A percentile compares a stretch with the other conserved stretches of the same genome.
Conservation (phyloP, 2,888 invertebrate species). For the Laothoe populi region DNA sequence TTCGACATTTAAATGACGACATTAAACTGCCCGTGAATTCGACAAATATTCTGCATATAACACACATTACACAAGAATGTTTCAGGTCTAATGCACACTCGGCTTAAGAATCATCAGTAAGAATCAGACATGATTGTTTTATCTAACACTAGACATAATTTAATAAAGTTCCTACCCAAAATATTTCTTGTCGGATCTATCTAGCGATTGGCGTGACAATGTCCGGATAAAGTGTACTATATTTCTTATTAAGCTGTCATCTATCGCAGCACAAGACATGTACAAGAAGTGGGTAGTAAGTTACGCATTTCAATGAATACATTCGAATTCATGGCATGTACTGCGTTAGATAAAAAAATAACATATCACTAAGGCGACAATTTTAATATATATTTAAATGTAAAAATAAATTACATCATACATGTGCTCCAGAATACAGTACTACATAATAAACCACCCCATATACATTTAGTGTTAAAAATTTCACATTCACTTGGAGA, state of each 20-base stretch:
- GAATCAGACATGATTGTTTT: conserved; percentile 14
- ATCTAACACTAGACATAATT: conserved; percentile 7
- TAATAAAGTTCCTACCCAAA: conserved; percentile 18
- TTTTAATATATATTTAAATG: conserved; percentile 1
- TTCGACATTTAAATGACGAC: conserved; percentile 17
- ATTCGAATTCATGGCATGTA: no score
- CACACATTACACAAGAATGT: neutral
- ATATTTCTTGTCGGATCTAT: conserved; percentile 2
- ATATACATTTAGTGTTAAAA: conserved; percentile 39
- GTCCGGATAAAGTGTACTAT: neutral
- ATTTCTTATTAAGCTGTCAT: neutral
- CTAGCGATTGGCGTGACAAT: neutral
- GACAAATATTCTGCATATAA: neutral
- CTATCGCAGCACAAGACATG: neutral
- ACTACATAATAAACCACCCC: conserved; percentile 37
- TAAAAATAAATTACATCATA: conserved; percentile 46
- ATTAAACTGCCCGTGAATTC: conserved; percentile 1
- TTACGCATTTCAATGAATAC: neutral
- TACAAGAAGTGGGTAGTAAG: neutral
- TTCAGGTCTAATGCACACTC: neutral
- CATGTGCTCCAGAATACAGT: conserved; percentile 40
- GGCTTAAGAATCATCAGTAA: conserved; percentile 7
- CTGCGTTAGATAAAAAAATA: neutral
- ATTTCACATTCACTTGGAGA: conserved; percentile 17
- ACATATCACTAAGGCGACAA: neutral